Evolutionary conservation across 2,888 invertebrate species (phyloP).

Genomic region (Polyommatus iphigenia): DNA sequence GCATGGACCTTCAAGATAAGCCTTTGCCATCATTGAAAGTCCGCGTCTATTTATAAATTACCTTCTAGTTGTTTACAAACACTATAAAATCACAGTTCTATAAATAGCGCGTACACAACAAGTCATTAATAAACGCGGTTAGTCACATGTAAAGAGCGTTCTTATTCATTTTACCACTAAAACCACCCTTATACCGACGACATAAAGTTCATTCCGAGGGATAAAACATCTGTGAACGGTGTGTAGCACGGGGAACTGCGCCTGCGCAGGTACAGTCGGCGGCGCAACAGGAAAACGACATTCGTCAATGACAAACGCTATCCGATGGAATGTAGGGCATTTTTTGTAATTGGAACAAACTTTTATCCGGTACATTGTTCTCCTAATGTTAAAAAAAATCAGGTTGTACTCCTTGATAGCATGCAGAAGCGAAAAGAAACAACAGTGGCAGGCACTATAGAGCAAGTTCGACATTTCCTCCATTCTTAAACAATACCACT

Average conservation of each 20-base stretch:
- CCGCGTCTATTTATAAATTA: conserved; percentile 35
- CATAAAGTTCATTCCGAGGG: background rate
- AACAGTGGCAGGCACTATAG: no score
- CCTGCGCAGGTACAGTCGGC: conserved; percentile 36
- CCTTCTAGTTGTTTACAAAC: conserved; percentile 42
- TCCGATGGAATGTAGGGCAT: background rate
- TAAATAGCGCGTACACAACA: conserved; percentile 42
- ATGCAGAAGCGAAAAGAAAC: no score
- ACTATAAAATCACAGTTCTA: conserved; percentile 39
- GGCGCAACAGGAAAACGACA: conserved; percentile 32
- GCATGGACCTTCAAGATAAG: conserved; percentile 10
- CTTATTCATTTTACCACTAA: background rate
- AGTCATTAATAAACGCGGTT: conserved; percentile 43
- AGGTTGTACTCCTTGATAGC: no score
- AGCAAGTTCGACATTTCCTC: no score
- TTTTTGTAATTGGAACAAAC: background rate
- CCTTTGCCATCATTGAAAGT: conserved; percentile 20
- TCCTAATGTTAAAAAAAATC: background rate
- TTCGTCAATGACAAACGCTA: conserved; percentile 6
- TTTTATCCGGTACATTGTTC: background rate
- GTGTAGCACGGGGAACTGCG: conserved; percentile 40
- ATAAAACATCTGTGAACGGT: background rate
- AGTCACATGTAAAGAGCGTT: conserved; percentile 38
- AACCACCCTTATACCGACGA: background rate
- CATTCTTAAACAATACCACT: no score